Conservation (phyloP, 2,888 invertebrate species). For the Troides oblongomaculatus region DNA sequence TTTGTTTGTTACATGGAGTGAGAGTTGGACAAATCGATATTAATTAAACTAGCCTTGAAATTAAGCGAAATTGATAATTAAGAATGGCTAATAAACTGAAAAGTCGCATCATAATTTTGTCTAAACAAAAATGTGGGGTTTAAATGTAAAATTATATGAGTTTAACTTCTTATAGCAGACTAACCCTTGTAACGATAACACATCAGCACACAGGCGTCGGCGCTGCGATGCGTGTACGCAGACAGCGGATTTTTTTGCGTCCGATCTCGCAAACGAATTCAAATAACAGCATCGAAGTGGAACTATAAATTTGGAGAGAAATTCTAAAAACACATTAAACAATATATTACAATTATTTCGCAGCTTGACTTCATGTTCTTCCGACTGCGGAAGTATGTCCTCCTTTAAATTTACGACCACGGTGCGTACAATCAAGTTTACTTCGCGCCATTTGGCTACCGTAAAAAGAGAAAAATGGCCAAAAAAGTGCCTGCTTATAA, state of each 20-base stretch:
- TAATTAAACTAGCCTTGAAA: too few relatives aligned
- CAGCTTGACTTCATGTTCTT: background rate
- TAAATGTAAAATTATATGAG: too few relatives aligned
- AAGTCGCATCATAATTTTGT: too few relatives aligned
- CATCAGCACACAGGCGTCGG: background rate
- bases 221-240: constrained; percentile 15
- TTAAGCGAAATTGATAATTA: too few relatives aligned
- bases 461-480: background rate
- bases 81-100: too few relatives aligned
- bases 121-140: too few relatives aligned
- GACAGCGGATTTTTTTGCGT: constrained; percentile 20
- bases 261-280: constrained; percentile 10
- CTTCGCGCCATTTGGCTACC: constrained; percentile 3
- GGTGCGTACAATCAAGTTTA: constrained; percentile 4
- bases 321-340: background rate
- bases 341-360: background rate
- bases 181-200: background rate
- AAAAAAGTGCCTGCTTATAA: background rate
- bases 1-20: too few relatives aligned
- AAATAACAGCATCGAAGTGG: background rate
- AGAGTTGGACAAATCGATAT: too few relatives aligned
- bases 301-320: constrained; percentile 9
- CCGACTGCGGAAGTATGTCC: background rate
- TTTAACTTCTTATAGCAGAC: background rate
- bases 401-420: background rate